Base-by-base conservation (phyloP, 2,113 vertebrate species). In the Zingel zingel region DNA sequence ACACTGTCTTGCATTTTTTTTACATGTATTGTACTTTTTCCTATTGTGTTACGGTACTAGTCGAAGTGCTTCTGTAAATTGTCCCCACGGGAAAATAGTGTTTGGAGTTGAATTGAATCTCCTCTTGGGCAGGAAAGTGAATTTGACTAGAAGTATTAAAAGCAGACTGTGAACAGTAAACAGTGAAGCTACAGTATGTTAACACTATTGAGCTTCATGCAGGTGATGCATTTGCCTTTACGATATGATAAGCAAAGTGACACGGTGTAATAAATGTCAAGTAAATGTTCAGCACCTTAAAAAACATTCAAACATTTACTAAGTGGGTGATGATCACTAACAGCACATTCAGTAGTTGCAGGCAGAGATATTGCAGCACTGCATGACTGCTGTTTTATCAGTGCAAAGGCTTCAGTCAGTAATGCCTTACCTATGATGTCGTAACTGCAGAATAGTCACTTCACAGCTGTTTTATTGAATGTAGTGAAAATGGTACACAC, bases 281-380 rank as follows among this genome's bases (percentile, higher is more conserved):
- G 47, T 81, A 6, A 73, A 62, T 12, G 56, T 64, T 75, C 14
- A 69, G 19, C 18, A 39, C 30, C 2, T 69, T 66, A 36, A 21
- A 50, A 75, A 51, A 62, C 30, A 63, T 67, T 86, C 45, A 84
- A 90, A 84, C 48, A 83, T 88, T 89, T 65, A 65, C 79, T 81
- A 81, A 90, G 79, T 25, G 56, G 70, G 70, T 27, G 64, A 69
- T 1, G 13, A 30, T 19, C 12, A 50, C 12, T 64, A 58, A 39
- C 7, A 36, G 57, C 11, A 30, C 53, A 14, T 45, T 50, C 2
- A 66, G 53, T 57, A 54, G 3, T 10, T 23, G 19, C 25, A 58
- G 18, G 21, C 27, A 27, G 45, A 76, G 43, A 48, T 9, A 56
- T 7, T 21, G 43, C 18, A 47, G 47, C 19, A 13, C 3, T 0